Base-by-base conservation (phyloP, 2,113 vertebrate species). In the Chlorocebus sabaeus region DNA sequence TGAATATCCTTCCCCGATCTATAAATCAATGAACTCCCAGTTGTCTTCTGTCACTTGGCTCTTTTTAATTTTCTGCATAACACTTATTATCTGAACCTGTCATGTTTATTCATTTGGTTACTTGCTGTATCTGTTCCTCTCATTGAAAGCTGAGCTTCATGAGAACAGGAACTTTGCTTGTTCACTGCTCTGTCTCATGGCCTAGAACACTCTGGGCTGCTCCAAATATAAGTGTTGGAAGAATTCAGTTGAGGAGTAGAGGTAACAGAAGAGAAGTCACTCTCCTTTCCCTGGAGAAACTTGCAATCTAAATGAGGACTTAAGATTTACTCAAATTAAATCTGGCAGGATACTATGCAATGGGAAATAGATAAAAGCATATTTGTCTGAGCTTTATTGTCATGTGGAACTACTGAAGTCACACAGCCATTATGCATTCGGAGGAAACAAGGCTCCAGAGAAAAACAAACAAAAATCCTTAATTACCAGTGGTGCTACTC, bases 401-500 rank as follows among this genome's bases (percentile, higher is more conserved):
- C 5, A 32, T 1, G 27, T 2, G 20, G 30, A 45, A 7, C 35
- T 1, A 70, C 32, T 57, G 5, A 0, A 40, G 16, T 48, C 38
- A 9, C 43, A 14, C 17, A 30, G 27, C 7, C 2, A 30, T 35
- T 40, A 18, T 79, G 35, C 48, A 25, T 73, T 50, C 83, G 45
- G 23, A 80, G 23, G 1, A 67, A 22, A 75, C 27, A 30, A 0
- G 25, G 0, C 38, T 61, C 8, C 40, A 76, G n/a, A 67, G 8
- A 22, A 73, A 20, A 59, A 64, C 27, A 32, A 64, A 64, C n/a
- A 55, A 13, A 5, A 20, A 35, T 18, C 67, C 32, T 81, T 79
- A 4, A 20, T 50, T 64, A n/a, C 3, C 48, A 32, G 48, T 38
- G 25, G 11, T 12, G 16, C 50, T 64, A 27, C 5, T 50, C 79